Percentiles rank a stretch among this genome's conserved stretches.
Conservation (phyloP, 2,113 vertebrate genomes). For the Chitala chitala region DNA sequence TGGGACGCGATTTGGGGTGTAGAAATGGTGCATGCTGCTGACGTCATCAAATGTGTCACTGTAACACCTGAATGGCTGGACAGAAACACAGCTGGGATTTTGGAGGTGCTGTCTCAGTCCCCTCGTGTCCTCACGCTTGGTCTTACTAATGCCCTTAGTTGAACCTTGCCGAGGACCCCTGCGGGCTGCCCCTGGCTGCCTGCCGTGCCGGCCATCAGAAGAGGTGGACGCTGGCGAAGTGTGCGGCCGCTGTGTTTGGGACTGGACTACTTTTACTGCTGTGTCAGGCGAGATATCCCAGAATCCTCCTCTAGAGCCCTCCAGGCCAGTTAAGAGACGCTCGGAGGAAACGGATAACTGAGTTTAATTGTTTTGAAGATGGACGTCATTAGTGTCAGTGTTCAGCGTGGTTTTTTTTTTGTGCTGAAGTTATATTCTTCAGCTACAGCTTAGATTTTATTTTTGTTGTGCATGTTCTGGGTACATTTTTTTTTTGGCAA, state of each 20-base stretch:
- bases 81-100: neutral
- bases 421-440: no score
- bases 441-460: no score
- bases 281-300: constrained; percentile 49
- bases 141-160: no score
- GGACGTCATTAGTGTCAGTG: neutral
- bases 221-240: constrained; percentile 46
- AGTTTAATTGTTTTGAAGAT: neutral
- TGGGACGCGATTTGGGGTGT: no score
- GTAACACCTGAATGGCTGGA: no score
- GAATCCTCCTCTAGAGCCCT: constrained; percentile 25
- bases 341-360: no score
- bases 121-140: constrained; percentile 20
- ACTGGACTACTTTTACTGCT: constrained; percentile 62
- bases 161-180: constrained; percentile 58
- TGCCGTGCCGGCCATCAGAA: constrained; percentile 46
- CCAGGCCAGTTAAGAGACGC: no score
- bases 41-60: no score
- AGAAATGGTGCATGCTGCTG: no score
- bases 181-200: constrained; percentile 50
- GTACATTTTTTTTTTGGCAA: no score
- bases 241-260: constrained; percentile 59
- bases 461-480: no score
- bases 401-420: neutral
- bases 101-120: neutral